Base-by-base conservation (phyloP, 1,140 invertebrate genomes). In the Caerostris darwini region DNA sequence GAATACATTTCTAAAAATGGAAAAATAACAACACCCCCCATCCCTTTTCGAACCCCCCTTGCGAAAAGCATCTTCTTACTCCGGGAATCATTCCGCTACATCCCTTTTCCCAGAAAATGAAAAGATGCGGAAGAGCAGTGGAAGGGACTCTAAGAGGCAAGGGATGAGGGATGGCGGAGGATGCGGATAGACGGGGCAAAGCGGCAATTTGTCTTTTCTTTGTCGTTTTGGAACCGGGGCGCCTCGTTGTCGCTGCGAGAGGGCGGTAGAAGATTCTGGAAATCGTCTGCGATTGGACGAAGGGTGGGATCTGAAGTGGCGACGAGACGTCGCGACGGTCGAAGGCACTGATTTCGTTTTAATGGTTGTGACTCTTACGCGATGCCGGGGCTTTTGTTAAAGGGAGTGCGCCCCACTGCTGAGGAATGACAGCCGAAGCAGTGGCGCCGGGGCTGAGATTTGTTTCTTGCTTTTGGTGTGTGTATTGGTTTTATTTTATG, bases 1-100 rank as follows among this genome's bases (percentile, higher is more conserved):
- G 54, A 67, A 90, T 19, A 90, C 81, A 81, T 90, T 90, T 90
- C 88, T 90, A 81, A 90, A 89, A 90, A 90, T 90, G 88, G 88
- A 90, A 90, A 71, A 71, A 71, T 90, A 90, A 90, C 67, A 64
- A 81, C 77, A 90, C 34, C 88, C 50, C 67, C 58, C 19, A 0
- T 17, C 12, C 10, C n/a, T 83, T 19, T 4, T 7, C 69, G n/a
- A 4, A n/a, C 19, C 69, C 19, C 10, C 7, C 34, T 19, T 71
- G 19, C n/a, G n/a, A n/a, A 34, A 50, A 50, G 69, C 69, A 71
- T 71, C 69, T 71, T 71, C n/a, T 71, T 14, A 56, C 8, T 8
- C 53, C 6, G 53, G 53, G 53, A 83, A 83, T 86, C 19, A 57
- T 86, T 58, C 83, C 83, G 56, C 56, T 59, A 86, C 83, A 86